Base-by-base conservation (phyloP, 2,888 invertebrate species). In the Iphiclides podalirius region DNA sequence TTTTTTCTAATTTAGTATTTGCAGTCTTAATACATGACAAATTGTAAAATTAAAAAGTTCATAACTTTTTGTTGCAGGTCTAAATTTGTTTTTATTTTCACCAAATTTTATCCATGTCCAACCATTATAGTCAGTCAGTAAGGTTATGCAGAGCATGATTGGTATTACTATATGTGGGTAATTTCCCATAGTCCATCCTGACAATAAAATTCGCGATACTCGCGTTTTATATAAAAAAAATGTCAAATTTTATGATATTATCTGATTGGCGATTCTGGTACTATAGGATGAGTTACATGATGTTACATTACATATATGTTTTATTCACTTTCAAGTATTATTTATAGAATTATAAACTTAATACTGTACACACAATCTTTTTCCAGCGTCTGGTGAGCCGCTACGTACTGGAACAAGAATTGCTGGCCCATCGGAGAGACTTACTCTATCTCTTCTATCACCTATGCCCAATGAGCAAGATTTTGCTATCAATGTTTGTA, bases 401-500 rank as follows among this genome's bases (percentile, higher is more conserved):
- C 62, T 85, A 0, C 79, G 81, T 0, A 61, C 78, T 20, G 61
- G 49, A 6, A 60, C 61, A 12, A 70, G 77, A 1, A 70, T 79
- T 1, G 85, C 86, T 0, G 85, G 86, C 3, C 81, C 89, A 0
- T 93, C 94, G 1, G 95, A 96, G 67, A 93, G 96, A 53, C 88
- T 99, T 52, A 93, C 96, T n/a, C 89, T 98, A 45, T 97, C 98
- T 0, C 90, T 99, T 31, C 87, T 97, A 44, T 97, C 97, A n/a
- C 98, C 99, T 1, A 90, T 99, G 75, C 98, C 99, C 4, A 99
- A 99, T 79, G 99, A 99, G 79, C 97, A 98, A 75, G 99, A 99
- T 85, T 98, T 99, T 79, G 98, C 98, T 16, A 94, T 99, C 66
- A 99, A 99, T 79, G 97, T 98, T 1, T 98, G 98, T 79, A 98